Conservation (phyloP, 2,797 vertebrate genomes). For the Megaceryle alcyon region DNA sequence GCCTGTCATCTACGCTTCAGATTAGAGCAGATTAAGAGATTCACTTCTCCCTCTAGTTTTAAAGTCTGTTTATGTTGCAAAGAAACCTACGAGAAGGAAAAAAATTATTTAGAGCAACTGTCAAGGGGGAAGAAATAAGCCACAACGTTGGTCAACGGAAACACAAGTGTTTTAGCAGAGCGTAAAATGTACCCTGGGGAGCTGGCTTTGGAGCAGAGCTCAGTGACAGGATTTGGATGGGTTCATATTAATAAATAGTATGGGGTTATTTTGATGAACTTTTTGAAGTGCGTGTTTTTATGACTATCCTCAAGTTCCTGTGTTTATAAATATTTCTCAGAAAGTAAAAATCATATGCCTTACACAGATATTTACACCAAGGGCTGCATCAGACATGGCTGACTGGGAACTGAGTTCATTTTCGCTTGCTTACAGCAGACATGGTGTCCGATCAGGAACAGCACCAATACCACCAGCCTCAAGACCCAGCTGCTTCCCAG, state of each 20-base stretch:
- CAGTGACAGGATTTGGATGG: not conserved
- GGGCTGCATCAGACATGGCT: not conserved
- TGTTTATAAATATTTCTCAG: not conserved
- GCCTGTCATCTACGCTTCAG: not conserved
- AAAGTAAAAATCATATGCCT: not conserved
- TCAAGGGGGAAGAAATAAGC: not conserved
- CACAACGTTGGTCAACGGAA: not conserved
- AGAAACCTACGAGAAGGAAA: not conserved
- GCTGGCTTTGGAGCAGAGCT: not conserved
- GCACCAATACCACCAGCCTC: accelerated
- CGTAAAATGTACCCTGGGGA: not conserved
- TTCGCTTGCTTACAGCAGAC: not conserved
- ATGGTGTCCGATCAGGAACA: accelerated
- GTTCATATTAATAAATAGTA: not conserved
- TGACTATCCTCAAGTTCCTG: not conserved
- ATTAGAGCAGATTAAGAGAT: not conserved
- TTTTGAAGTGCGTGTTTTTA: not conserved
- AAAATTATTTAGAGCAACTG: not conserved
- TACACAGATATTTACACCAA: not conserved
- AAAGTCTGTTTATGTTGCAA: not conserved
- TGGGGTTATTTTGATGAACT: not conserved
- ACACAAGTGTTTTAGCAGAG: not conserved
- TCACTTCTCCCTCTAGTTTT: not conserved
- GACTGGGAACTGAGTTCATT: not conserved
- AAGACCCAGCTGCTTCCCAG: not conserved